Conservation (phyloP, 2,888 invertebrate genomes). For the Oxyteleia sp. region DNA sequence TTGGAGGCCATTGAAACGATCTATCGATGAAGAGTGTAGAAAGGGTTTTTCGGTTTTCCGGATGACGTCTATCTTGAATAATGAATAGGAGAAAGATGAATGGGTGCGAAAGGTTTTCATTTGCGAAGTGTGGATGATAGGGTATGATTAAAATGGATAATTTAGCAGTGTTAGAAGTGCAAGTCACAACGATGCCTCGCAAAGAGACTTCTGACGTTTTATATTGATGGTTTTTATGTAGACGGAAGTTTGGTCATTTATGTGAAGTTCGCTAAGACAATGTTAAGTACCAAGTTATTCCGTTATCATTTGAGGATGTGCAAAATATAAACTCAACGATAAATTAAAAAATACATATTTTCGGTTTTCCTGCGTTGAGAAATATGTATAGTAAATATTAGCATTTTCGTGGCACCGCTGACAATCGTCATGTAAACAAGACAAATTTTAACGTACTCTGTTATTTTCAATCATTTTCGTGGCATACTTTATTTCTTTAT, state of each 20-base stretch:
- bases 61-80: conserved; percentile 52
- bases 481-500: too few relatives aligned
- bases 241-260: conserved; percentile 41
- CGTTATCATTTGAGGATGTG: conserved; percentile 3
- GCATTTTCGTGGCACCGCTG: too few relatives aligned
- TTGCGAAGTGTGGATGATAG: conserved; percentile 53
- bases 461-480: too few relatives aligned
- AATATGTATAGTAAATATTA: too few relatives aligned
- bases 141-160: conserved; percentile 60
- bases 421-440: too few relatives aligned
- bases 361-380: too few relatives aligned
- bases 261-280: conserved; percentile 18
- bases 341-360: too few relatives aligned
- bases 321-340: conserved; percentile 18
- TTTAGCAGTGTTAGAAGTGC: conserved; percentile 41
- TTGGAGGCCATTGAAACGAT: conserved; percentile 16
- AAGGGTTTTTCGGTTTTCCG: conserved; percentile 42
- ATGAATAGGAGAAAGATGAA: conserved; percentile 56
- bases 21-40: conserved; percentile 28
- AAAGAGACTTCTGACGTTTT: conserved; percentile 29
- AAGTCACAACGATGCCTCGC: conserved; percentile 35
- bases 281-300: conserved; percentile 32
- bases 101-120: conserved; percentile 48
- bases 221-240: conserved; percentile 54
- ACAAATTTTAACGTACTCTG: too few relatives aligned